These are phyloP conservation scores for Drosophila diplacantha DNA, from an alignment of 2,888 invertebrate species.

Conservation along the genomic window DNA sequence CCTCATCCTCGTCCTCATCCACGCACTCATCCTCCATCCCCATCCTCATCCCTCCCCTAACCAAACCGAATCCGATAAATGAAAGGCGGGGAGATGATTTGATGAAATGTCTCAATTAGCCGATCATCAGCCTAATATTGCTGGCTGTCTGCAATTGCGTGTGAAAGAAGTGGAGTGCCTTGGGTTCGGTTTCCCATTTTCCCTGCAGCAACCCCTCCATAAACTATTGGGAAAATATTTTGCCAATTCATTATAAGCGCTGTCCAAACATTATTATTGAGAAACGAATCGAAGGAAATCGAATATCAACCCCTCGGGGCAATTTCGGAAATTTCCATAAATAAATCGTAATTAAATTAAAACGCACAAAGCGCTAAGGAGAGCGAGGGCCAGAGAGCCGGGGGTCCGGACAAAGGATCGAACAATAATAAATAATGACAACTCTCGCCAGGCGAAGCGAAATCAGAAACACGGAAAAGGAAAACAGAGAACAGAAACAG, in stretches of 20 bases:
- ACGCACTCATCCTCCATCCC: not conserved
- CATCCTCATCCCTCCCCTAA: not conserved
- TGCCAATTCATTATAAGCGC: constrained; percentile 59
- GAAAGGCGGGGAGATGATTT: constrained; percentile 56
- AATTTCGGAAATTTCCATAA: constrained; percentile 55
- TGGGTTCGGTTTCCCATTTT: constrained; percentile 15
- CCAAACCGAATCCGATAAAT: constrained; percentile 43
- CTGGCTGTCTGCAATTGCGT: constrained; percentile 47
- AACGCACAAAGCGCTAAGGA: constrained; percentile 56
- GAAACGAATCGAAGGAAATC: constrained; percentile 28
- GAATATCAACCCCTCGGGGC: constrained; percentile 32
- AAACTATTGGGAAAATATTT: constrained; percentile 44
- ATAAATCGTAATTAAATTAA: constrained; percentile 70
- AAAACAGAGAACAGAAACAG: constrained; percentile 24
- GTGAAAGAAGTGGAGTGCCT: constrained; percentile 54
- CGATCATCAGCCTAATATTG: constrained; percentile 35
- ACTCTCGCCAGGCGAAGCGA: constrained; percentile 27
- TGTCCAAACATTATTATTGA: constrained; percentile 66
- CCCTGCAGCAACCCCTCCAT: constrained; percentile 42
- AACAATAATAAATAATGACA: constrained; percentile 70
- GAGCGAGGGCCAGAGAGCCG: constrained; percentile 12
- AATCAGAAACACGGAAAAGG: constrained; percentile 28
- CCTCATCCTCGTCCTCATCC: too few species aligned
- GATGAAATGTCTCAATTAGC: constrained; percentile 72
- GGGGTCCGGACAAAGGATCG: constrained; percentile 49